Base-by-base conservation (phyloP, 2,113 vertebrate species). In the Myiagra hebetior region DNA sequence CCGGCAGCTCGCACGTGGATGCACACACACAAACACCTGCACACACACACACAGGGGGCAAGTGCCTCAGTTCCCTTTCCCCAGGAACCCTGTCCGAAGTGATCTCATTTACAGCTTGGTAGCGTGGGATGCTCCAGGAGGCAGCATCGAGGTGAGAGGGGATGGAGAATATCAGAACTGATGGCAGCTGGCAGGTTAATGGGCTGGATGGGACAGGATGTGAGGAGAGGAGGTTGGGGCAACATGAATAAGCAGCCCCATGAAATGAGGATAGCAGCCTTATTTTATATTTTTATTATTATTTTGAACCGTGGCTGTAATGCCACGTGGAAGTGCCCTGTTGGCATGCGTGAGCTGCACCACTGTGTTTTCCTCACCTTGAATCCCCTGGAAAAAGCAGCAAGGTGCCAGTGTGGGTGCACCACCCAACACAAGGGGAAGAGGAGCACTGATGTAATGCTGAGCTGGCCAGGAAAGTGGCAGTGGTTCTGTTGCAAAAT, bases 11-110 rank as follows among this genome's bases (percentile, higher is more conserved):
- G 0, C 46, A 13, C 41, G 23, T 46, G 17, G 33, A 50, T 59
- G 35, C 57, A 16, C 0, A 0, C 30, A 56, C 11, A n/a, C 13
- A 50, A 60, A 30, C 6, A 11, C 6, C 0, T 1, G 28, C 35
- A 22, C 2, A 1, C 0, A 0, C 44, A 35, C 28, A 30, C n/a
- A 27, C 13, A 69, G 26, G 13, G 15, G 27, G 6, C 16, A 67
- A 24, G 15, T 55, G 28, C 62, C 22, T 83, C 37, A 33, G 19
- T 33, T 63, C 24, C 26, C 7, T 63, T 83, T 68, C 33, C 39
- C 13, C 26, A 13, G 44, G 17, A 84, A 93, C 63, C 22, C 22
- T 11, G n/a, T 14, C 39, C 46, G 12, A 68, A 86, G 64, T 11
- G 0, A 35, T 33, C 44, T 46, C 12, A 2, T 76, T 65, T 65